Conservation (phyloP, 1,140 invertebrate species). For the Antheraea mylitta region DNA sequence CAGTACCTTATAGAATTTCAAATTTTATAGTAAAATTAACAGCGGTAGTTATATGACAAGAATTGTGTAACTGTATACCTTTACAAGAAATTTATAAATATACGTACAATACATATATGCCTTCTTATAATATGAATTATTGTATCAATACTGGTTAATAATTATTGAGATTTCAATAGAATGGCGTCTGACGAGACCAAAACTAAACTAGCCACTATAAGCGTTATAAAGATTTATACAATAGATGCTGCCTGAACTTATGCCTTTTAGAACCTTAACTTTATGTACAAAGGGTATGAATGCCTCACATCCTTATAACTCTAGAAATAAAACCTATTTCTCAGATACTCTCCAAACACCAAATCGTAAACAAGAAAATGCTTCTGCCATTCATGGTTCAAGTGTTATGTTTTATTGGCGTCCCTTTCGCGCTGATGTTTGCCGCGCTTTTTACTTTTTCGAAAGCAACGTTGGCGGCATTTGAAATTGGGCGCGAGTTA, state of each 20-base stretch:
- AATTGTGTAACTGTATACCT: no score
- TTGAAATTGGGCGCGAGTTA: constrained; percentile 72
- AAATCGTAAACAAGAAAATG: constrained; percentile 77
- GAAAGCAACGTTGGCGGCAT: constrained; percentile 74
- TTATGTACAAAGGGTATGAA: constrained; percentile 46
- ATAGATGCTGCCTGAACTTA: constrained; percentile 6
- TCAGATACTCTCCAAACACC: constrained; percentile 64
- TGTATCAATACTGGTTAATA: no score
- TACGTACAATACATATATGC: no score
- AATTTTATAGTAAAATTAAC: no score
- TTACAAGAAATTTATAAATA: no score
- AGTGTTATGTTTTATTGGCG: constrained; percentile 73
- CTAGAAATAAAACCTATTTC: constrained; percentile 74
- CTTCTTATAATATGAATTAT: no score
- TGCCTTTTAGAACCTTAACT: constrained; percentile 61
- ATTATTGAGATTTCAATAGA: no score
- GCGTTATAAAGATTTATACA: not conserved
- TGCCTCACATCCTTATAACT: constrained; percentile 52
- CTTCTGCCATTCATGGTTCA: constrained; percentile 45
- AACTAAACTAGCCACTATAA: no score
- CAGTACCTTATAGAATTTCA: no score
- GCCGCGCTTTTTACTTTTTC: constrained; percentile 73
- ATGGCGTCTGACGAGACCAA: no score
- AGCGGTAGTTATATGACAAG: no score
- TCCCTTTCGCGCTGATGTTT: constrained; percentile 72